A percentile compares a stretch with the other conserved stretches of the same genome.
Conservation (phyloP, 2,888 invertebrate genomes). For the Osmoderma eremita region DNA sequence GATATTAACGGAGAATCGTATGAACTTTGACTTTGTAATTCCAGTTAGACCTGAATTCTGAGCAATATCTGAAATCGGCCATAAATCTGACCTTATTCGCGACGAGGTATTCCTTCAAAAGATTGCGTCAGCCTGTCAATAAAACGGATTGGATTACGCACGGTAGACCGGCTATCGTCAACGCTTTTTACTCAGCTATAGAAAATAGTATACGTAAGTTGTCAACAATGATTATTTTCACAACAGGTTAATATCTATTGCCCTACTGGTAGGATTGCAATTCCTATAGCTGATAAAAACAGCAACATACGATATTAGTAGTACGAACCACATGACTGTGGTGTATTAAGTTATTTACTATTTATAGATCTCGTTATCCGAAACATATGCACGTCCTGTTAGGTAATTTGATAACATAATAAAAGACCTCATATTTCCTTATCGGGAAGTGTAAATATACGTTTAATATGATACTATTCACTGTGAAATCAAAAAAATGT, state of each 20-base stretch:
- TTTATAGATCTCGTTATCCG: too few relatives aligned
- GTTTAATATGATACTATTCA: too few relatives aligned
- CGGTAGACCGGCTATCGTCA: conserved; percentile 84
- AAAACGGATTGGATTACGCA: conserved; percentile 89
- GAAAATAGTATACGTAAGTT: conserved; percentile 89
- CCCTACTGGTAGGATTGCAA: not conserved
- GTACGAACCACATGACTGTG: too few relatives aligned
- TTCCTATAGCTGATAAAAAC: not conserved
- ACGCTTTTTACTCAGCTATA: conserved; percentile 86
- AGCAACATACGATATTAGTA: too few relatives aligned
- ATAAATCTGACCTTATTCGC: conserved; percentile 83
- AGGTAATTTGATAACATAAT: too few relatives aligned
- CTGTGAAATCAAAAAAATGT: too few relatives aligned
- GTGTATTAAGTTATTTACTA: too few relatives aligned
- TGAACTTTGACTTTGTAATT: conserved; percentile 45
- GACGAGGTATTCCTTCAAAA: conserved; percentile 80
- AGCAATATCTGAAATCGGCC: conserved; percentile 79
- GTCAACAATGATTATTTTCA: not conserved
- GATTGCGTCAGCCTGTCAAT: conserved; percentile 81
- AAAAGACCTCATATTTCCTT: too few relatives aligned
- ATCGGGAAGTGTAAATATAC: too few relatives aligned
- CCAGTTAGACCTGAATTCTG: conserved; percentile 76
- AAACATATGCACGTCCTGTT: too few relatives aligned
- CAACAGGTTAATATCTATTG: too few relatives aligned
- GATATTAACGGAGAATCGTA: not conserved